A percentile compares a stretch with the other conserved stretches of the same genome.
Conservation (phyloP, 1,140 invertebrate species). For the Leptestheria dahalacensis region DNA sequence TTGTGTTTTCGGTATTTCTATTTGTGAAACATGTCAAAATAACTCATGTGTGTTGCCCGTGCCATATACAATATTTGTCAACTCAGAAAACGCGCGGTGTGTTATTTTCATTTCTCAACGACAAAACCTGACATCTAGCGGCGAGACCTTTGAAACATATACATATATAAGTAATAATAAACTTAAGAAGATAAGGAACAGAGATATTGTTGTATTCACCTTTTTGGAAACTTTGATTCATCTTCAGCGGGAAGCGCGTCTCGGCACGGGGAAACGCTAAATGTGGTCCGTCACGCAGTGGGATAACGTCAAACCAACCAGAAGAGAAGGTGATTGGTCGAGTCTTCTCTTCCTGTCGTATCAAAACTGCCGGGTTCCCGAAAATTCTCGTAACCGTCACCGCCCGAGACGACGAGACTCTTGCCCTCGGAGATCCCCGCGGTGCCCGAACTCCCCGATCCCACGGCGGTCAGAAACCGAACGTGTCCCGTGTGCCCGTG, state of each 20-base stretch:
- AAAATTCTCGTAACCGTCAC: constrained; percentile 93
- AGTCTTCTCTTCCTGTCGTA: not conserved
- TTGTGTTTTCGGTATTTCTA: not conserved
- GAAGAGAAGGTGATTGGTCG: not conserved
- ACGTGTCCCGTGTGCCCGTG: constrained; percentile 94
- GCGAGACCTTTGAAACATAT: not conserved
- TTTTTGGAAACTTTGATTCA: no score
- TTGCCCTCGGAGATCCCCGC: constrained; percentile 26
- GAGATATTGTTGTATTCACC: no score
- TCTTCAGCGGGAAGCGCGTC: no score
- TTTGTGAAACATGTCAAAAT: not conserved
- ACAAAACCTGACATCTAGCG: no score
- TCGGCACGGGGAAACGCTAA: no score
- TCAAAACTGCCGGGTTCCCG: constrained; percentile 24
- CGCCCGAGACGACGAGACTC: constrained; percentile 67
- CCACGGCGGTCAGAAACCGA: constrained; percentile 61
- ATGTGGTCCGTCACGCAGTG: not conserved
- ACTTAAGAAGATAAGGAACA: no score
- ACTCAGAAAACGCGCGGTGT: not conserved
- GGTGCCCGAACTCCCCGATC: constrained; percentile 20
- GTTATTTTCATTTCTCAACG: no score
- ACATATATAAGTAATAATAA: not conserved
- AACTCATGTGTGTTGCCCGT: not conserved
- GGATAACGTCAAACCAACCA: not conserved
- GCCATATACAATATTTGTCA: not conserved